phyloP scores from a whole-genome alignment of 2,888 invertebrate genomes.

The Adineta ricciae region DNA sequence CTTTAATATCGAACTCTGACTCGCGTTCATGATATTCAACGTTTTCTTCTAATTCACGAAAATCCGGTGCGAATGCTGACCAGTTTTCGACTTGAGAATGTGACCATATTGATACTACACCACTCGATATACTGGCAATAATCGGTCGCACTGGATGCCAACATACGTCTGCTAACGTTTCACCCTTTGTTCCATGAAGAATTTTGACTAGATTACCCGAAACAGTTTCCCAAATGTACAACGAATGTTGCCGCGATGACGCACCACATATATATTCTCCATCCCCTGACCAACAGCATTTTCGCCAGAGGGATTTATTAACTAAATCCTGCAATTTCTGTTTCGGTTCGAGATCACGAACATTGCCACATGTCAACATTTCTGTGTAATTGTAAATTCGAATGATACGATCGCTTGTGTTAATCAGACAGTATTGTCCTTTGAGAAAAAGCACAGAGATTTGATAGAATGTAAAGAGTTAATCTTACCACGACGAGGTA shows the following conservation, averaged over 20 bases:
- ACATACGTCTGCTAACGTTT: conserved; percentile 84
- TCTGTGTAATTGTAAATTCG: conserved; percentile 83
- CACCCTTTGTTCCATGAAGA: conserved; percentile 94
- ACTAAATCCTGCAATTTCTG: conserved; percentile 96
- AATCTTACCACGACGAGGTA: conserved; percentile 75
- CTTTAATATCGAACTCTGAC: conserved; percentile 91
- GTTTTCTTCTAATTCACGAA: conserved; percentile 96
- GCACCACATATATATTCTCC: conserved; percentile 98
- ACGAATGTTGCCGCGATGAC: conserved; percentile 85
- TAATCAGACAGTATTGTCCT: conserved; percentile 76
- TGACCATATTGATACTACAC: conserved; percentile 95
- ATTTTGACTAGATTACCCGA: conserved; percentile 96
- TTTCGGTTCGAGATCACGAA: conserved; percentile 55
- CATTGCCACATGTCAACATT: conserved; percentile 71
- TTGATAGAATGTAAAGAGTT: background rate
- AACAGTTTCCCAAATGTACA: conserved; percentile 96
- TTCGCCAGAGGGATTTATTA: conserved; percentile 98
- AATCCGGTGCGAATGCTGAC: conserved; percentile 99
- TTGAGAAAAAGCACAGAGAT: background rate
- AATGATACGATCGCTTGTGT: conserved; percentile 90
- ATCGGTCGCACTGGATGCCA: conserved; percentile 99
- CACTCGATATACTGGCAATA: conserved; percentile 84
- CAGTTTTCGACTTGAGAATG: conserved; percentile 99
- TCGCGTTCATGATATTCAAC: conserved; percentile 97
- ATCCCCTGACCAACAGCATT: conserved; percentile 96